These are phyloP conservation scores for Chionomys nivalis DNA, from an alignment of 2,113 vertebrate genomes.

Conservation along the genomic window DNA sequence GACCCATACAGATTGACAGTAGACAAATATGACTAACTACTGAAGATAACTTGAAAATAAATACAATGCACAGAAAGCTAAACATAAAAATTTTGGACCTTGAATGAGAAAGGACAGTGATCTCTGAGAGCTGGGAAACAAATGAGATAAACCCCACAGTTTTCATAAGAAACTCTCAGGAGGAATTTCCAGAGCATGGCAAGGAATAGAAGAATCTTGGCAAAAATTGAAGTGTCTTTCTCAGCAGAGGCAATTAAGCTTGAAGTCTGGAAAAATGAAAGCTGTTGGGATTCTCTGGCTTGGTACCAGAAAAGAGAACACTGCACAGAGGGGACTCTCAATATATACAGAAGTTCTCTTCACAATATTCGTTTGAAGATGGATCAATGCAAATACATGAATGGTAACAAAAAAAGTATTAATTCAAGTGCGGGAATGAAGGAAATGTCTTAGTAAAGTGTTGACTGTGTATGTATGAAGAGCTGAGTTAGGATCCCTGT, in stretches of 20 bases:
- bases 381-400: not conserved
- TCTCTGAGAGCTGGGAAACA: not conserved
- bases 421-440: not conserved
- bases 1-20: not conserved
- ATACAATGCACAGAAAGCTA: not conserved
- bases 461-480: not conserved
- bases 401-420: not conserved
- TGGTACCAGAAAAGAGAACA: not conserved
- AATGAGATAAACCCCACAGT: not conserved
- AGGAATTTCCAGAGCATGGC: not conserved
- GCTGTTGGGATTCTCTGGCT: not conserved
- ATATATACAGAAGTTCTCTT: not conserved
- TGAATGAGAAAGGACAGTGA: not conserved
- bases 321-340: not conserved
- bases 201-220: not conserved
- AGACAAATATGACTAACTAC: not conserved
- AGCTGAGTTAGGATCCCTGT: not conserved
- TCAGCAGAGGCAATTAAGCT: not conserved
- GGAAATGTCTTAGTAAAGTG: not conserved
- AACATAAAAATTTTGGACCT: not conserved
- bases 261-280: not conserved
- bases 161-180: not conserved
- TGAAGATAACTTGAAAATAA: not conserved
- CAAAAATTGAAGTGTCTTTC: not conserved
- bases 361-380: not conserved